A percentile compares a stretch with the other conserved stretches of the same genome.
Conservation (phyloP, 2,797 vertebrate genomes). For the Onychomys arenicola region DNA sequence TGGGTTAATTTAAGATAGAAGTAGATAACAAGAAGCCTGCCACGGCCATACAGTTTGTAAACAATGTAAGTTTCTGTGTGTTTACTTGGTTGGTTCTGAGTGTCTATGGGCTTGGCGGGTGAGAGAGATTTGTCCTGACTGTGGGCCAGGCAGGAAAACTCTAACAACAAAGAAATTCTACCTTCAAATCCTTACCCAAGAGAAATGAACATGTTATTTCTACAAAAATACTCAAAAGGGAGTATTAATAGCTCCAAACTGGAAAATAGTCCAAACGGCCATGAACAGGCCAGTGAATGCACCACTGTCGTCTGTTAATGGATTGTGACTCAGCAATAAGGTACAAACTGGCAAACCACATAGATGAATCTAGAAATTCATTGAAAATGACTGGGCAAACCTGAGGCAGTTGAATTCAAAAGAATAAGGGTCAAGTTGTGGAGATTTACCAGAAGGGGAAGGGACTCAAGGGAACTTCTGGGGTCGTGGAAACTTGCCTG, state of each 20-base stretch:
- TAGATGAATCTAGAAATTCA: not conserved
- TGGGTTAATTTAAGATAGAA: no score
- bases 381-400: not conserved
- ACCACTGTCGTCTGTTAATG: not conserved
- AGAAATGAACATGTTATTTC: constrained; percentile 11
- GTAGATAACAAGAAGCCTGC: no score
- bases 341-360: not conserved
- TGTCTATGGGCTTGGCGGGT: no score
- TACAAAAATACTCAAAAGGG: constrained; percentile 6
- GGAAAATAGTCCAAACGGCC: not conserved
- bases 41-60: no score
- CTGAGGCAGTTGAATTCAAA: not conserved
- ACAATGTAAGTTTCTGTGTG: no score
- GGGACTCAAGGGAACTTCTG: not conserved
- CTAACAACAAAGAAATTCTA: no score
- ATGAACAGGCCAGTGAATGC: not conserved
- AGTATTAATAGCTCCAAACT: not conserved
- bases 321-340: not conserved
- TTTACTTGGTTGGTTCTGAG: no score
- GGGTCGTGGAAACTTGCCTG: not conserved
- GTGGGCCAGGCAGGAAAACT: no score
- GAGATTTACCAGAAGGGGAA: not conserved
- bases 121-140: no score
- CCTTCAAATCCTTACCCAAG: not conserved
- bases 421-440: not conserved